These are phyloP conservation scores for Chionoecetes opilio DNA, from an alignment of 1,140 invertebrate species.

Conservation along the genomic window DNA sequence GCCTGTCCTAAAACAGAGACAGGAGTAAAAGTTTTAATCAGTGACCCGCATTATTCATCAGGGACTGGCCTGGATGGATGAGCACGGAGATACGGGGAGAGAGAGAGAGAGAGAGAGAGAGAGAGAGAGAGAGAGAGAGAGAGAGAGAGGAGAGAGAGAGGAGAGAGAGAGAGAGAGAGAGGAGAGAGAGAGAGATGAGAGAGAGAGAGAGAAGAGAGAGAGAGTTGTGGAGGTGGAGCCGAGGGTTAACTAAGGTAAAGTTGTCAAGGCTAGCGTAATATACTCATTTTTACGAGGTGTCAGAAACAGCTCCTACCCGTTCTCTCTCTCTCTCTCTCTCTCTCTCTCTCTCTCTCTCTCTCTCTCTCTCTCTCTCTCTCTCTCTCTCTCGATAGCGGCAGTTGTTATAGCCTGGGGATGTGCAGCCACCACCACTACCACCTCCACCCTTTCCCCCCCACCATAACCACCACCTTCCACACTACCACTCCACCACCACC, in stretches of 20 bases:
- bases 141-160: not conserved
- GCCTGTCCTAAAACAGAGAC: no score
- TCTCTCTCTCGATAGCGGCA: not conserved
- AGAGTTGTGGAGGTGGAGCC: not conserved
- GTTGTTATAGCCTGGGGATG: not conserved
- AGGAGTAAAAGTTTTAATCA: no score
- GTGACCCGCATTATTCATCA: no score
- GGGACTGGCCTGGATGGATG: no score
- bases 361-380: not conserved
- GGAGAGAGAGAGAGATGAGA: slow-evolving; percentile 59
- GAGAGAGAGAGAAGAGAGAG: slow-evolving; percentile 49
- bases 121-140: not conserved
- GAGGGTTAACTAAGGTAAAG: not conserved
- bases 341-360: not conserved
- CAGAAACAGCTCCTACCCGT: no score
- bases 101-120: no score
- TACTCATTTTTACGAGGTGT: not conserved
- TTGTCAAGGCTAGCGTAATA: not conserved
- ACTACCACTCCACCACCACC: not conserved
- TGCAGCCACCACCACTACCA: not conserved
- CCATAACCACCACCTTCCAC: not conserved
- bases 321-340: not conserved
- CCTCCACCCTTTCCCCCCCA: not conserved
- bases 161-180: slow-evolving; percentile 50
- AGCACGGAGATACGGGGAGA: no score